Percentiles rank a stretch among this genome's conserved stretches.
These are phyloP conservation scores for Bibio marci DNA, from an alignment of 2,888 invertebrate genomes.

Conservation along the genomic window DNA sequence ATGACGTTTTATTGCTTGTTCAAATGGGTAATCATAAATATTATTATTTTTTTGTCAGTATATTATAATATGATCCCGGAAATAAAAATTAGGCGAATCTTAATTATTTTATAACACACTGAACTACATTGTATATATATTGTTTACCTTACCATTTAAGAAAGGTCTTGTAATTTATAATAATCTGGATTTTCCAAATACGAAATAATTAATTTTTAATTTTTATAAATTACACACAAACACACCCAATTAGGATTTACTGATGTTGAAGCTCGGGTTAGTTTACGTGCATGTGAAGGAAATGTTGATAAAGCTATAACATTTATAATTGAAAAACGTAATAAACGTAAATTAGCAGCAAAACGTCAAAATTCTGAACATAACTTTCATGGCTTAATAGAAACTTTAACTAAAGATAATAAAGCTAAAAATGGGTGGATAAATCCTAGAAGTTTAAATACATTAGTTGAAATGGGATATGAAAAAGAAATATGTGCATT, in stretches of 20 bases:
- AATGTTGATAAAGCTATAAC: conserved; percentile 43
- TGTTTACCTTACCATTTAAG: too few relatives aligned
- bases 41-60: neutral
- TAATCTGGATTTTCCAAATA: too few relatives aligned
- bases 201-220: too few relatives aligned
- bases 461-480: conserved; percentile 53
- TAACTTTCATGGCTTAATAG: conserved; percentile 19
- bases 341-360: conserved; percentile 32
- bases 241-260: conserved; percentile 45
- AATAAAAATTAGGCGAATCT: too few relatives aligned
- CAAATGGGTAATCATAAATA: conserved; percentile 32
- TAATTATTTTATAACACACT: too few relatives aligned
- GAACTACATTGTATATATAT: too few relatives aligned
- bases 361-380: conserved; percentile 34
- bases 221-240: too few relatives aligned
- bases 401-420: conserved; percentile 5
- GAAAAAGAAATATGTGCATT: conserved; percentile 35
- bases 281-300: conserved; percentile 41
- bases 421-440: conserved; percentile 17
- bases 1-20: conserved; percentile 32
- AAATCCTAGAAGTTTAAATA: conserved; percentile 26
- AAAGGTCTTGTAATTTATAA: too few relatives aligned
- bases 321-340: conserved; percentile 39
- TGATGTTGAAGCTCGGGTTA: conserved; percentile 48
- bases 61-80: too few relatives aligned